These are phyloP conservation scores for Semicossyphus pulcher DNA, from an alignment of 2,113 vertebrate genomes.

Conservation along the genomic window DNA sequence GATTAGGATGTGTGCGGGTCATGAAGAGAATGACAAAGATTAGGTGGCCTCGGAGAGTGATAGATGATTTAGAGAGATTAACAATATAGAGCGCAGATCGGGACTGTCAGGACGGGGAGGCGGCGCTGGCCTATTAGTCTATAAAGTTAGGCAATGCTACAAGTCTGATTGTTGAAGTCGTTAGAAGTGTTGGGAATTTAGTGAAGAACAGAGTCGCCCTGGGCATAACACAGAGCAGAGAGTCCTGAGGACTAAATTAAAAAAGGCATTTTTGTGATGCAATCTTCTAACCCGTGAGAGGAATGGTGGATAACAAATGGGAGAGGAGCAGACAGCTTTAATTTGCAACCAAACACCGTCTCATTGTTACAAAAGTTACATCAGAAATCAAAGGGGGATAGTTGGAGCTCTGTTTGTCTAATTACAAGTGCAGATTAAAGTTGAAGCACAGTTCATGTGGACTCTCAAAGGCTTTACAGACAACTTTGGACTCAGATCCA, in stretches of 20 bases:
- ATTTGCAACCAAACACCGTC: slow-evolving; percentile 39
- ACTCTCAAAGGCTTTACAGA: slow-evolving; percentile 43
- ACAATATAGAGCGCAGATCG: slow-evolving; percentile 58
- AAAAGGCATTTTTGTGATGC: slow-evolving; percentile 62
- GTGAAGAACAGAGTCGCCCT: slow-evolving; percentile 11
- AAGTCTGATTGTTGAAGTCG: slow-evolving; percentile 18
- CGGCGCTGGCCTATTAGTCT: slow-evolving; percentile 39
- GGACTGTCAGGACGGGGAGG: slow-evolving; percentile 9
- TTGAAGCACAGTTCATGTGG: slow-evolving; percentile 24
- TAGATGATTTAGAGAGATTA: slow-evolving; percentile 68
- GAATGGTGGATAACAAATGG: slow-evolving; percentile 22
- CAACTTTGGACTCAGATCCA: slow-evolving; percentile 29
- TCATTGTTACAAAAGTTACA: slow-evolving; percentile 60
- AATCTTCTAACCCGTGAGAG: slow-evolving; percentile 46
- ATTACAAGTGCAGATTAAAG: slow-evolving; percentile 37
- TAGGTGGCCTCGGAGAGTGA: slow-evolving; percentile 59
- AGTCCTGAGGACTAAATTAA: slow-evolving; percentile 43
- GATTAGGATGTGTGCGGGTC: slow-evolving; percentile 77
- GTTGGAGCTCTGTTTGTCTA: slow-evolving; percentile 31
- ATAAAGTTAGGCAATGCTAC: slow-evolving; percentile 52
- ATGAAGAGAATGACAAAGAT: slow-evolving; percentile 78
- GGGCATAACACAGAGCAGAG: slow-evolving; percentile 3
- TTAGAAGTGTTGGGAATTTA: slow-evolving; percentile 24
- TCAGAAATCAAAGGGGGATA: slow-evolving; percentile 58
- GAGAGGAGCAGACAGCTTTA: slow-evolving; percentile 38